Conservation (phyloP, 1,140 invertebrate genomes). For the Chironomus tepperi region DNA sequence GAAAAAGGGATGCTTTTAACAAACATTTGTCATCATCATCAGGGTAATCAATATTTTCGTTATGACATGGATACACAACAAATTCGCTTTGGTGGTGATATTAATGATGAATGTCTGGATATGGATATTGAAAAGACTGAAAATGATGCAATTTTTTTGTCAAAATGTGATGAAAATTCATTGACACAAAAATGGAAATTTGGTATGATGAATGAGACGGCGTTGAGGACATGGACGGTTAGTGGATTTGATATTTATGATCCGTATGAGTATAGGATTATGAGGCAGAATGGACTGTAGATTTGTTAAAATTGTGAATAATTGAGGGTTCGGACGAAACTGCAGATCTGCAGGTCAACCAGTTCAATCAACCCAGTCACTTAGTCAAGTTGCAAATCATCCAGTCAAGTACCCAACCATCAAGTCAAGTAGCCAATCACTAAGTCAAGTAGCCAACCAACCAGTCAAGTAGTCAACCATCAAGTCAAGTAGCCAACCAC, state of each 20-base stretch:
- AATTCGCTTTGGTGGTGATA: conserved; percentile 52
- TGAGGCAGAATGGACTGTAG: too few species aligned
- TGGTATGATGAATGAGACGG: conserved; percentile 54
- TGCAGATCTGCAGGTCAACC: too few species aligned
- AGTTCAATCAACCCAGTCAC: too few species aligned
- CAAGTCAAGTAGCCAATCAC: too few species aligned
- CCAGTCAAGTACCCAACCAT: too few species aligned
- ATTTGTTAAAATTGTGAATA: too few species aligned
- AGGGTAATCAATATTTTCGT: conserved; percentile 73
- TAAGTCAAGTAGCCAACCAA: too few species aligned
- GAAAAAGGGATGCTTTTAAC: conserved; percentile 59
- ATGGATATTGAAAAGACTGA: conserved; percentile 45
- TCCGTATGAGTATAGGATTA: not conserved
- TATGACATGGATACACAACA: conserved; percentile 59
- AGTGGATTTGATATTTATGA: not conserved
- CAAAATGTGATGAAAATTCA: conserved; percentile 54
- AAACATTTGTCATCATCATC: conserved; percentile 58
- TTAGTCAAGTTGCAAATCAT: too few species aligned
- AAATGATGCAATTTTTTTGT: conserved; percentile 52
- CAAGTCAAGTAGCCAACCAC: too few species aligned
- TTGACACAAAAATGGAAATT: conserved; percentile 72
- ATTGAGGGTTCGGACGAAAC: too few species aligned
- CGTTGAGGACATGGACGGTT: conserved; percentile 30
- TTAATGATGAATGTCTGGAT: conserved; percentile 57
- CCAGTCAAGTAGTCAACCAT: too few species aligned